Base-by-base conservation (phyloP, 2,797 vertebrate species). In the Craterocephalus amniculus region DNA sequence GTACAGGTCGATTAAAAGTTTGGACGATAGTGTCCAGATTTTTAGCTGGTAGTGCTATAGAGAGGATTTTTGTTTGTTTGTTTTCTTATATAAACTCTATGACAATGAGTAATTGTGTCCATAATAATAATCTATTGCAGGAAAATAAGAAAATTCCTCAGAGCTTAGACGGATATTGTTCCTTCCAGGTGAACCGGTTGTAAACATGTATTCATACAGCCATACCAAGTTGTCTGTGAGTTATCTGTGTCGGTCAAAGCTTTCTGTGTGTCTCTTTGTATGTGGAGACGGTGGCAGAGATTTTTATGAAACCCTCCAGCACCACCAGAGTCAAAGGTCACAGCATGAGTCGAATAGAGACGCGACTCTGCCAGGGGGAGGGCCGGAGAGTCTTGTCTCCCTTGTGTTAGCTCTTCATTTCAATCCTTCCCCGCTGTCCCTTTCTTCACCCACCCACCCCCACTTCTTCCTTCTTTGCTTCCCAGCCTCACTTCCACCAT, bases 121-220 rank as follows among this genome's bases (percentile, higher is more conserved):
- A 55, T 57, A 62, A 78, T 58, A 36, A 8, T n/a, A n/a, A 58
- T 32, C 24, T 63, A 16, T 60, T 48, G 48, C 56, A 52, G 63
- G 58, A 16, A 65, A 64, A 68, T 72, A 85, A 89, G 91, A 72
- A 88, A 87, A 89, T 85, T 83, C 85, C 63, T 81, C 68, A 80
- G 51, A 60, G 69, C 60, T 82, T 34, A 65, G 64, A 65, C 79
- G 78, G 78, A 76, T 81, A 84, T 87, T 72, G 80, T 81, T 67
- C 78, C 82, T n/a, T 83, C 8, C 64, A 85, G 84, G 83, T 88
- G 81, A 79, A 79, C 55, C 36, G 36, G 40, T 58, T 18, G 71
- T 38, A 73, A 63, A 60, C 71, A 63, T 67, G 54, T 57, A 59
- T 59, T 73, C 60, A 43, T 73, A 40, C 70, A 43, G 73, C 64